Percentiles rank a stretch among this genome's conserved stretches.
phyloP scores from a whole-genome alignment of 2,113 vertebrate species.

The Percopsis transmontana region DNA sequence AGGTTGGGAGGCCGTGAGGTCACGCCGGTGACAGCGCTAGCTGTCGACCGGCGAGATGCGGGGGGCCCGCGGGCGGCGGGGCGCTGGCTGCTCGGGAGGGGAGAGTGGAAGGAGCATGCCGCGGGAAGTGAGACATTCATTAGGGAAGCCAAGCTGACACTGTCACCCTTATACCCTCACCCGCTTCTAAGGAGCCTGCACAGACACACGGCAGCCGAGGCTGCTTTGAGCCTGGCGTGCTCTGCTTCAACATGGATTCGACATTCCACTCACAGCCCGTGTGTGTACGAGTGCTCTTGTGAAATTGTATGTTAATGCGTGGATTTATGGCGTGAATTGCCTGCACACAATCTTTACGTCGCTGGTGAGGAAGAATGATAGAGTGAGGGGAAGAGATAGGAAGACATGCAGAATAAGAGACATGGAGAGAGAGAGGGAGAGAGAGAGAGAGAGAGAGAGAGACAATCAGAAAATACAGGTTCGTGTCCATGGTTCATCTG shows the following conservation, averaged over 20 bases:
- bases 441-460: constrained; percentile 5
- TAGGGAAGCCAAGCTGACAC: constrained; percentile 82
- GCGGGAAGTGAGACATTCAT: constrained; percentile 82
- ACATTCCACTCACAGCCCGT: constrained; percentile 46
- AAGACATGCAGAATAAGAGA: constrained; percentile 7
- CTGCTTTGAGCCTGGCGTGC: constrained; percentile 59
- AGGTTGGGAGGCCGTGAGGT: constrained; percentile 76
- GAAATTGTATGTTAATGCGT: constrained; percentile 11
- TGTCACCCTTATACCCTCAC: constrained; percentile 72
- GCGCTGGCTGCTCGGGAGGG: constrained; percentile 69
- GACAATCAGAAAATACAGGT: constrained; percentile 44
- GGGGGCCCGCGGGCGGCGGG: constrained; percentile 68
- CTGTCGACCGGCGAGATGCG: constrained; percentile 72
- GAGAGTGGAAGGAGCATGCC: constrained; percentile 69
- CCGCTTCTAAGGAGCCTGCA: constrained; percentile 70
- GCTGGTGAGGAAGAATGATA: constrained; percentile 35
- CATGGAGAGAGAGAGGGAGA: constrained; percentile 14
- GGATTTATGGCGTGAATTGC: constrained; percentile 45
- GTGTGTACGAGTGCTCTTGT: neutral
- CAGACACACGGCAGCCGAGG: constrained; percentile 69
- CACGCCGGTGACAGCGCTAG: constrained; percentile 73
- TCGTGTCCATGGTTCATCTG: constrained; percentile 55
- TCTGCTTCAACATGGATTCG: constrained; percentile 48
- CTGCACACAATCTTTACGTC: constrained; percentile 47
- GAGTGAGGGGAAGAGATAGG: constrained; percentile 15